Conservation (phyloP, 1,140 invertebrate species). For the Phenacoccus solenopsis region DNA sequence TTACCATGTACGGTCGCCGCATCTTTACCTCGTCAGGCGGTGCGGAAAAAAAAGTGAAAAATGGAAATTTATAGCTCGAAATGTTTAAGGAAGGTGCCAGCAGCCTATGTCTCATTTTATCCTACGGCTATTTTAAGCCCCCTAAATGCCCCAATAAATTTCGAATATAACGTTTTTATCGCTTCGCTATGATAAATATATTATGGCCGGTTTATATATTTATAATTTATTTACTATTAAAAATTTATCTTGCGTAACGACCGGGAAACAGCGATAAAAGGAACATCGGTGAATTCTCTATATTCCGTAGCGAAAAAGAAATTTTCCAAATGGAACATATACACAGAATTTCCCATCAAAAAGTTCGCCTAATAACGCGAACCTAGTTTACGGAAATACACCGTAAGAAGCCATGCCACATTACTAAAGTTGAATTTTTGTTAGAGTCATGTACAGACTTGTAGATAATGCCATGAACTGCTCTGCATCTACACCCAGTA, state of each 20-base stretch:
- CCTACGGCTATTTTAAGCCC: not conserved
- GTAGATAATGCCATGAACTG: no score
- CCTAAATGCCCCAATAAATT: conserved; percentile 9
- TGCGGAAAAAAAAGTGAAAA: not conserved
- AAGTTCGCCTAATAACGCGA: no score
- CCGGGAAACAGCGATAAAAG: conserved; percentile 12
- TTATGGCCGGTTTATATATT: conserved; percentile 8
- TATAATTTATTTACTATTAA: conserved; percentile 18
- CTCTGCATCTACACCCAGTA: no score
- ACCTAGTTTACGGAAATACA: no score
- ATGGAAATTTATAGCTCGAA: not conserved
- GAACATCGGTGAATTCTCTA: not conserved
- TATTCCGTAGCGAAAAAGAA: not conserved
- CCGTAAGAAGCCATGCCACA: no score
- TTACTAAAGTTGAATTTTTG: no score
- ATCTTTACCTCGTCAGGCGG: not conserved
- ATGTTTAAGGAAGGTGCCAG: not conserved
- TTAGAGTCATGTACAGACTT: no score
- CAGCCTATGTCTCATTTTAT: conserved; percentile 2
- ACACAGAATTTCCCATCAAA: no score
- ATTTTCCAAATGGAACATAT: not conserved
- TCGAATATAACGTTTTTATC: conserved; percentile 14
- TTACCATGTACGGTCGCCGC: not conserved
- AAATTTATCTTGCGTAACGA: conserved; percentile 12
- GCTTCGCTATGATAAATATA: conserved; percentile 3